Base-by-base conservation (phyloP, 1,140 invertebrate genomes). In the Heliconius hewitsoni region DNA sequence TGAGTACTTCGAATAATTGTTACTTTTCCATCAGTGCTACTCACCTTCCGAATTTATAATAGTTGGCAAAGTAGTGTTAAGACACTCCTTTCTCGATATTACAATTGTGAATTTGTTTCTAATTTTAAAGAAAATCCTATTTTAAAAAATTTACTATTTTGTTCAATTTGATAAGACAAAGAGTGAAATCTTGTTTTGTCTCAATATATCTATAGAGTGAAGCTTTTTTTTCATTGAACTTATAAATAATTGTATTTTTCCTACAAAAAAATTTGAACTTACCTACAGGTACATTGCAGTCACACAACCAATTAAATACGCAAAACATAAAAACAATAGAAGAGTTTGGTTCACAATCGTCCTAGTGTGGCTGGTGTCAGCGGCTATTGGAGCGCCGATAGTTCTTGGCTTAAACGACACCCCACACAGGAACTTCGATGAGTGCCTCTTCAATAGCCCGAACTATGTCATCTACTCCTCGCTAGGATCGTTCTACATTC, bases 391-490 rank as follows among this genome's bases (percentile, higher is more conserved):
- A n/a, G 97, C 98, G 23, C 99, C 99, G 5, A 99, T 99, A 81
- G 98, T 99, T 34, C 95, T 99, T 74, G 99, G 99, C 37, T 96
- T 99, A 73, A 99, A 99, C 95, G 97, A 98, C 90, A 98, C 98
- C 1, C 97, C 97, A 6, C 95, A 97, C 91, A 95, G 97, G 76
- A 95, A 96, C 86, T 96, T 96, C 71, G 96, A 97, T 89, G 96
- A 97, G 82, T 99, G 99, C 95, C 95, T 98, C 77, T 99, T 99
- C 96, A 99, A 99, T 95, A 99, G 99, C 95, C 97, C 98, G 72
- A 98, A 99, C 95, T 99, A 99, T 93, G 98, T 99, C 88, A 97
- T 99, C 84, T 99, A 98, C 94, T 99, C 98, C 16, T 99, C 99
- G 70, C 96, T 99, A 85, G 98, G 97, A 76, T 99, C 99, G 83